phyloP scores from a whole-genome alignment of 2,113 vertebrate genomes.

The Oophaga pumilio region DNA sequence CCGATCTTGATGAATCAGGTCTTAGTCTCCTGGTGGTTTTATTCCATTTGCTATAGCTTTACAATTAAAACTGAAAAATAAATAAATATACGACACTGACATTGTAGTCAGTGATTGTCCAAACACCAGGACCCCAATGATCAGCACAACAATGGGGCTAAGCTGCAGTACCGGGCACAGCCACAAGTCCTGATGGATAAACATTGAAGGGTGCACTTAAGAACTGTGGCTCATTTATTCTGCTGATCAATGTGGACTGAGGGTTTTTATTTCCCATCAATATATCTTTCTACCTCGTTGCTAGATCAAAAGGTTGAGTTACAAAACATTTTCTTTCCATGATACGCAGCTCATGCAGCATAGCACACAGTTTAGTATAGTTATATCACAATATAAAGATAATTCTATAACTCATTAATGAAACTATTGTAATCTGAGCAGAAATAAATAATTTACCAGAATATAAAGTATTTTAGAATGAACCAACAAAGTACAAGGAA shows the following conservation, averaged over 20 bases:
- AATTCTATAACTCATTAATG: neutral
- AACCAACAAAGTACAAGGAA: neutral
- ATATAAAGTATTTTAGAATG: neutral
- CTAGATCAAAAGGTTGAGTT: neutral
- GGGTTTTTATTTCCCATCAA: no score
- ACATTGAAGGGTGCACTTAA: neutral
- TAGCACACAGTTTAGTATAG: neutral
- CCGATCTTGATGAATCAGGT: no score
- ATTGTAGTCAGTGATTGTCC: no score
- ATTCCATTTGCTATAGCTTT: no score
- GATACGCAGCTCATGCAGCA: neutral
- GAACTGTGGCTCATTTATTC: no score
- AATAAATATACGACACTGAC: no score
- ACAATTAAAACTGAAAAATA: no score
- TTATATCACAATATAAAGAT: neutral
- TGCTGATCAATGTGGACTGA: no score
- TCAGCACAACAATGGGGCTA: neutral
- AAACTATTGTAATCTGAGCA: neutral
- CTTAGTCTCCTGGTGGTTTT: no score
- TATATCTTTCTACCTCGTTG: neutral
- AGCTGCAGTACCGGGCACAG: neutral
- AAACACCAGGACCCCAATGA: neutral
- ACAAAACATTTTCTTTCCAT: neutral
- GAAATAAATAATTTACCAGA: constrained; percentile 10
- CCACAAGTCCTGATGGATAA: neutral